phyloP scores from a whole-genome alignment of 2,797 vertebrate species.

The Neomorphus geoffroyi region DNA sequence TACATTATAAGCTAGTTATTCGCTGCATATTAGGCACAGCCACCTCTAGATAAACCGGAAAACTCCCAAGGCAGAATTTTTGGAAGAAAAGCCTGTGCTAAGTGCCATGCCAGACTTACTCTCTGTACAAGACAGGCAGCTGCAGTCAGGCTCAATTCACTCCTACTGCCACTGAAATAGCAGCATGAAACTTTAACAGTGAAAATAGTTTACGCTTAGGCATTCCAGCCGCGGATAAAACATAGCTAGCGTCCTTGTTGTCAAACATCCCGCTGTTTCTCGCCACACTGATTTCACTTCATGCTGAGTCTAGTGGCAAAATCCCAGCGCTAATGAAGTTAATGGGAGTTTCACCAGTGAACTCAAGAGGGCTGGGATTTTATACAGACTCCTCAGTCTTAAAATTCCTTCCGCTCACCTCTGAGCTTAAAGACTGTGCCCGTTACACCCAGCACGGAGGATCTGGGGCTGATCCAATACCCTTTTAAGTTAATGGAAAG shows the following conservation, averaged over 20 bases:
- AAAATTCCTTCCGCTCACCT: conserved; percentile 32
- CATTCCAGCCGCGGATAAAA: background rate
- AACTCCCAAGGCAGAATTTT: background rate
- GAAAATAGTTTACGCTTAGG: background rate
- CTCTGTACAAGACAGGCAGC: background rate
- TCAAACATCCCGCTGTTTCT: background rate
- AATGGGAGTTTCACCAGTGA: background rate
- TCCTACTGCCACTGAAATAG: background rate
- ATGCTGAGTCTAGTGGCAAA: conserved; percentile 19
- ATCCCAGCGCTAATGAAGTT: background rate
- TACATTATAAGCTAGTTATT: background rate
- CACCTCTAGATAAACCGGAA: background rate
- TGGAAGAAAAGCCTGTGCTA: background rate
- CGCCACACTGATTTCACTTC: background rate
- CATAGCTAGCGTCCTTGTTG: background rate
- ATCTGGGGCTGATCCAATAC: conserved; percentile 26
- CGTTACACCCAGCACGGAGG: background rate
- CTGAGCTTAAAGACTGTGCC: conserved; percentile 48
- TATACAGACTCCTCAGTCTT: background rate
- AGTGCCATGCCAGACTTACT: background rate
- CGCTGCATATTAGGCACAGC: background rate
- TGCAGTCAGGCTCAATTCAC: background rate
- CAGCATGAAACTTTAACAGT: background rate
- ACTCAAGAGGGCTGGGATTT: conserved; percentile 12
- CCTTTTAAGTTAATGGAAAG: conserved; percentile 20